Base-by-base conservation (phyloP, 2,113 vertebrate genomes). In the Gymnobelideus leadbeateri region DNA sequence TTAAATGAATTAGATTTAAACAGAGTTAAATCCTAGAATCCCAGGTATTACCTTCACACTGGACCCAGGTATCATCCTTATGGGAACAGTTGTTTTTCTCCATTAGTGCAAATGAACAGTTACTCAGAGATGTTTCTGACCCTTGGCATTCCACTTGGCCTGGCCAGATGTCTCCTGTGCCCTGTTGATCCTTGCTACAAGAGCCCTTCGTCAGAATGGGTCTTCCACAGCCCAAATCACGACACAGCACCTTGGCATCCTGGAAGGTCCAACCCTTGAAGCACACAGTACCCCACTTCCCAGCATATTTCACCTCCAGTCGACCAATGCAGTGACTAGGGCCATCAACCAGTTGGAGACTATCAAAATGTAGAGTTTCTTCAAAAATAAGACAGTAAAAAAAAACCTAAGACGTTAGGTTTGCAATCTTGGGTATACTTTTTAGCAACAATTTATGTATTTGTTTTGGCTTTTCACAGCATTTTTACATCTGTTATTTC, bases 1-100 rank as follows among this genome's bases (percentile, higher is more conserved):
- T 91, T 26, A 51, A 57, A 50, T 3, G 91, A 25, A 92, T 28
- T 95, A 14, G 25, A 77, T 49, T 9, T 90, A n/a, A 14, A 47
- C 12, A 37, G 52, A 89, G 55, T 46, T 26, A 28, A 24, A 3
- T 28, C 11, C 54, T 31, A 37, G 7, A 23, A 16, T 12, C 16
- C 6, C 3, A 28, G 28, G 84, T n/a, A 16, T 96, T 92, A 97
- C 96, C 97, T 96, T 97, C 94, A 23, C 98, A 97, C n/a, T 97
- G 91, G 0, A 96, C 94, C 94, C 97, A 98, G 0, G 25, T 7
- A 25, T 96, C 96, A 0, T 97, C 95, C 6, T 89, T 4, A 10
- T 96, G 95, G 19, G 93, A 96, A 14, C 98, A 97, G 61, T 84
- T 95, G 77, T 89, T 68, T 4, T 1, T 26, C 9, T 53, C 51